Evolutionary conservation across 2,113 vertebrate genomes (phyloP), one percentile per base, ranked within the genome.

Genomic region (Sardina pilchardus): DNA sequence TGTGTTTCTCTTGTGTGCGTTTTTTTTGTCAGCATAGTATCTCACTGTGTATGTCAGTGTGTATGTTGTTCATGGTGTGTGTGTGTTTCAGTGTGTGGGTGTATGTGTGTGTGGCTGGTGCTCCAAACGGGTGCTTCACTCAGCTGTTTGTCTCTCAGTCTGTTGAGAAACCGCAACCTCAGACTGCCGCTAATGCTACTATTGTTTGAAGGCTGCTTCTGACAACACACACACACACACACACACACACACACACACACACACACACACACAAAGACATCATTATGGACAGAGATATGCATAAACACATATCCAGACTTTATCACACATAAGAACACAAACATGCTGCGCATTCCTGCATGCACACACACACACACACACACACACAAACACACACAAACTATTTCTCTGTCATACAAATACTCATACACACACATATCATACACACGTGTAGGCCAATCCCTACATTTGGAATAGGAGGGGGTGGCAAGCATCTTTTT

Each of bases 401-500:
- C 50, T 42, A 2, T 42, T 42, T 42, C 39, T 42, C 39, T 42
- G 2, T 42, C 39, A 2, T 39, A n/a, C n/a, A n/a, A n/a, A 82
- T 19, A 71, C 67, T 50, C 30, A 47, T 30, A 53, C 53, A 82
- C 24, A 63, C 56, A n/a, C 21, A 63, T n/a, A 63, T 63, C 24
- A 4, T n/a, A 63, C 56, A 63, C 5, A 63, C 9, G 82, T 82
- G 39, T 84, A 26, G 85, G 81, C 85, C 84, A 84, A 86, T 90
- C 90, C 90, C 48, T 88, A 84, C 24, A 87, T 91, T 91, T 87
- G 86, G 91, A 91, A 90, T 84, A 80, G 83, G 90, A 91, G 92
- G 92, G 91, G 94, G 93, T 81, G 91, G 91, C 90, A 93, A 91
- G 88, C 88, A 59, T 91, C 92, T 85, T 75, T 92, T 93, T 59